Evolutionary conservation across 2,797 vertebrate genomes (phyloP).

Genomic region (Anableps anableps): DNA sequence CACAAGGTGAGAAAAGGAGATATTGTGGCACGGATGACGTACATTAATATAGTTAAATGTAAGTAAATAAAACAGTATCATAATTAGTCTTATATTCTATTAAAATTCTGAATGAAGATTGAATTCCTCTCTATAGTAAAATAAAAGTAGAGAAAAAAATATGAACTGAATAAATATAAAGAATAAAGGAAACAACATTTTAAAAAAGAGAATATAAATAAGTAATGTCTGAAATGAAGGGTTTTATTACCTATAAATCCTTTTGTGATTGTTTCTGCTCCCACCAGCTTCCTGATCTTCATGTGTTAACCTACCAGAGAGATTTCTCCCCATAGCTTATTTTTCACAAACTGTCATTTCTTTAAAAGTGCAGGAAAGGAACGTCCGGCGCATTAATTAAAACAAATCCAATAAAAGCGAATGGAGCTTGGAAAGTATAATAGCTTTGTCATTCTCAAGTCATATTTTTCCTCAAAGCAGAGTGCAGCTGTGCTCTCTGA

Average conservation of each 20-base stretch:
- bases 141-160: background rate
- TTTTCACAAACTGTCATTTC: constrained; percentile 30
- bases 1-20: constrained; percentile 85
- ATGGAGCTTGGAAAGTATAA: constrained; percentile 62
- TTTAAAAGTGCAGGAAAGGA: constrained; percentile 43
- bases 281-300: constrained; percentile 29
- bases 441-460: constrained; percentile 70
- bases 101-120: background rate
- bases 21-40: background rate
- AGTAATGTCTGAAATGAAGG: background rate
- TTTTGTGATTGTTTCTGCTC: constrained; percentile 26
- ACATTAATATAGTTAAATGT: background rate
- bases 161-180: background rate
- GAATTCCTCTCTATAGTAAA: background rate
- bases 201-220: background rate
- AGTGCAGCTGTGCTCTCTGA: constrained; percentile 63
- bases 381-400: constrained; percentile 57
- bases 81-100: background rate
- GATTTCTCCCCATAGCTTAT: constrained; percentile 24
- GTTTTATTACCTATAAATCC: constrained; percentile 23
- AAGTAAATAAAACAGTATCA: background rate
- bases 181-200: background rate
- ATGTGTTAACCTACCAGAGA: constrained; percentile 43
- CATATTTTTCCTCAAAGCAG: constrained; percentile 57
- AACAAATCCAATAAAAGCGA: constrained; percentile 61